Evolutionary conservation across 1,140 invertebrate genomes (phyloP).

Genomic region (Mycetomoellerius zeteki): DNA sequence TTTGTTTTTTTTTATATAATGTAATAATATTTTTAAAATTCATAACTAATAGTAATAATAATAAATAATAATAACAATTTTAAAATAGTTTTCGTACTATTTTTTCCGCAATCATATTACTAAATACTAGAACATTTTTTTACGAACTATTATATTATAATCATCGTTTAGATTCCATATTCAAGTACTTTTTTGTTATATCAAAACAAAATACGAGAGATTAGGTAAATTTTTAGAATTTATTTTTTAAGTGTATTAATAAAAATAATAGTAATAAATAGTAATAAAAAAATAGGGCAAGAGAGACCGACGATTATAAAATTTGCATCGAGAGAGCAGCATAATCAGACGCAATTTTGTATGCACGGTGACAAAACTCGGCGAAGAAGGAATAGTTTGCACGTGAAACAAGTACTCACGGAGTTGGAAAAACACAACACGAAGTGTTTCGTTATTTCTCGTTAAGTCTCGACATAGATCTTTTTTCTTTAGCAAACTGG

Average conservation of each 20-base stretch:
- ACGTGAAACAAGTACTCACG: constrained; percentile 28
- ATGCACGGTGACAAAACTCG: background rate
- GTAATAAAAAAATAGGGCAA: background rate
- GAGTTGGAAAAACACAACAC: constrained; percentile 50
- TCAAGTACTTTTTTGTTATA: background rate
- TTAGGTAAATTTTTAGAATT: background rate
- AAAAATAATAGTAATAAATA: no score
- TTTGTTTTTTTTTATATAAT: background rate
- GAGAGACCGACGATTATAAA: background rate
- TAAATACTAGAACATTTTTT: background rate
- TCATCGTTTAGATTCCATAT: no score
- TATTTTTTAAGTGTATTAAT: background rate
- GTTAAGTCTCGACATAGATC: background rate
- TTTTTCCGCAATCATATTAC: background rate
- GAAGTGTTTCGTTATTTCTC: constrained; percentile 39
- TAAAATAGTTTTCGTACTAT: no score
- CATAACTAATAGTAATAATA: no score
- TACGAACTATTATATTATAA: background rate
- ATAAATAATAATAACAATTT: no score
- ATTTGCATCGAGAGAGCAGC: background rate
- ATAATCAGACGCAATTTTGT: background rate
- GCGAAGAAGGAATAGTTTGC: background rate
- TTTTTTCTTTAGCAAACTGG: constrained; percentile 1
- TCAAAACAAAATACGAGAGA: background rate
- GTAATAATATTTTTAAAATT: background rate